These are phyloP conservation scores for Campoletis raptor DNA, from an alignment of 2,888 invertebrate genomes.

Conservation along the genomic window DNA sequence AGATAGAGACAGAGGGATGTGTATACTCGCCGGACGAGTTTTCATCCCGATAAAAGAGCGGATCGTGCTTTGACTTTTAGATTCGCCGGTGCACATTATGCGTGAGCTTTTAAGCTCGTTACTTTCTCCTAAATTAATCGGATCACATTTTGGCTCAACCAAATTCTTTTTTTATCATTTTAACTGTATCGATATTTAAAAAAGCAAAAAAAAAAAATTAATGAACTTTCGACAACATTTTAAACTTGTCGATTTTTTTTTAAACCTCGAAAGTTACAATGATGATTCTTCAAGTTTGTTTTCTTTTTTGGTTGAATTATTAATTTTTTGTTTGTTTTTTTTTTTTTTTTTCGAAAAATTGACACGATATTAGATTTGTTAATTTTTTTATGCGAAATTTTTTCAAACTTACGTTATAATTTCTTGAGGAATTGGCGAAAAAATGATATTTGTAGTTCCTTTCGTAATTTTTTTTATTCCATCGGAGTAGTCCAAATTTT, in stretches of 20 bases:
- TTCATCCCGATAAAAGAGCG: slow-evolving; percentile 66
- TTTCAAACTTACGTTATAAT: background rate
- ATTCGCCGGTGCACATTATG: slow-evolving; percentile 29
- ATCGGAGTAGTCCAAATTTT: slow-evolving; percentile 25
- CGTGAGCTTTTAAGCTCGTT: slow-evolving; percentile 26
- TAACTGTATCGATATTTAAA: background rate
- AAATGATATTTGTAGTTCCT: background rate
- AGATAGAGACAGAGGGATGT: slow-evolving; percentile 37
- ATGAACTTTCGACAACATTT: background rate
- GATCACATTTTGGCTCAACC: background rate
- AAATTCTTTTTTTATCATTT: background rate
- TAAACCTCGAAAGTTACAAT: no score
- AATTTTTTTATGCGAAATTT: background rate
- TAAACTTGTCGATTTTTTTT: no score
- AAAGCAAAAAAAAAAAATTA: background rate
- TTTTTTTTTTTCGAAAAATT: background rate
- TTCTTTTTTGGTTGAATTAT: background rate
- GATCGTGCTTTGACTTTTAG: slow-evolving; percentile 50
- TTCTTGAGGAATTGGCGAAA: background rate
- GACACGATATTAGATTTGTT: background rate
- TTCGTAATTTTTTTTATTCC: slow-evolving; percentile 4
- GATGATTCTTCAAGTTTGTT: background rate
- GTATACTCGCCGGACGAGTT: slow-evolving; percentile 25
- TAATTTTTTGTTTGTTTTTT: background rate
- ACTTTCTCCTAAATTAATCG: slow-evolving; percentile 12